Evolutionary conservation across 2,797 vertebrate species (phyloP), one percentile per base, ranked within the genome.

Genomic region (Psittacula echo): DNA sequence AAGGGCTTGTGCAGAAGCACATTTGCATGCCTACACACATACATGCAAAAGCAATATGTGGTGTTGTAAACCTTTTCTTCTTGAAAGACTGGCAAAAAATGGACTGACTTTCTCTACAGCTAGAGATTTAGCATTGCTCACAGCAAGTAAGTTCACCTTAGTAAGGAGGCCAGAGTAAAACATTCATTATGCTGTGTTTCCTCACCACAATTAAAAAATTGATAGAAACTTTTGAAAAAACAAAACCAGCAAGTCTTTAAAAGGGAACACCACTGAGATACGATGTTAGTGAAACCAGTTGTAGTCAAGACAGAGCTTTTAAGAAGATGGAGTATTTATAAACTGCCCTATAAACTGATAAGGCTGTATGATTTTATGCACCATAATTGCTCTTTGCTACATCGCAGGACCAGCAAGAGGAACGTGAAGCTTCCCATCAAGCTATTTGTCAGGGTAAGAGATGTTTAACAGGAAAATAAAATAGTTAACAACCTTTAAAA

Each of bases 401-500:
- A 96, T 97, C 96, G 67, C 91, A 80, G 90, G 84, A 96, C 82
- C 37, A 68, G 54, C 80, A 66, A 88, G 78, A 71, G 82, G 85
- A 96, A 96, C 48, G 10, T 91, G 87, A 96, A 94, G 29, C 88
- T 95, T 96, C 93, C 89, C 78, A 78, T 90, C 26, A 95, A 93
- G 90, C 92, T 64, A 95, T 94, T 97, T 68, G 95, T 94, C 95
- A 96, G 62, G 85, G 81, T 68, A 94, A 96, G 84, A 78, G 87
- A 95, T 9, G 60, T 93, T 97, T 97, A 97, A 97, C 70, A 91
- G 92, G 73, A 94, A 93, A 97, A 71, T 70, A 85, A 94, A 92
- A 95, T 87, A 86, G 89, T 96, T 96, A 96, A 91, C 37, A 84
- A 88, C 53, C 67, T 92, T 96, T 97, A 96, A 95, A 97, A 91